Percentiles rank a stretch among this genome's conserved stretches.
phyloP scores from a whole-genome alignment of 2,888 invertebrate species.

The Himalopsyche japonica region DNA sequence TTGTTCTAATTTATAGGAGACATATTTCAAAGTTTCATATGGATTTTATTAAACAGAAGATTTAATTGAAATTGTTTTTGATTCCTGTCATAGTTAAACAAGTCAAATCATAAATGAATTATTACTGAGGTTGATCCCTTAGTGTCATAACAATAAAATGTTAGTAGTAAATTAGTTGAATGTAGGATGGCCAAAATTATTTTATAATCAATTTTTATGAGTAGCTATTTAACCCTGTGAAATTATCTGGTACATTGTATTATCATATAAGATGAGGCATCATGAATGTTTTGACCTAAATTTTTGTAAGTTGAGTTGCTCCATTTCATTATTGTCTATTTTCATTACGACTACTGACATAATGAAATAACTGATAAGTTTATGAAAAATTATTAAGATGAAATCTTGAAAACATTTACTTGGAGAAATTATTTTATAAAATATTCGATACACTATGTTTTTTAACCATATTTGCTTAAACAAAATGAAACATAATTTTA shows the following conservation, averaged over 20 bases:
- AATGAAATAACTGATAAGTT: too few species aligned
- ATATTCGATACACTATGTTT: too few species aligned
- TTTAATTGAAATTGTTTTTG: background rate
- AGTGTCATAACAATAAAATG: background rate
- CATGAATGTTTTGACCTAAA: background rate
- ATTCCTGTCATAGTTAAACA: background rate
- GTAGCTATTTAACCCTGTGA: background rate
- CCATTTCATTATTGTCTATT: background rate
- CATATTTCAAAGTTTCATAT: background rate
- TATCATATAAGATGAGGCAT: background rate
- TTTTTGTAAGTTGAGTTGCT: background rate
- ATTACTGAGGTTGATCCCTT: background rate
- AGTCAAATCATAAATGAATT: background rate
- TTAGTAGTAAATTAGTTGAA: background rate
- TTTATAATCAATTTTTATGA: background rate
- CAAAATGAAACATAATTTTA: too few species aligned
- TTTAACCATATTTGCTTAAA: too few species aligned
- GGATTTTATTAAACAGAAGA: background rate
- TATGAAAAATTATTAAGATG: too few species aligned
- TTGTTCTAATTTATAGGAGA: too few species aligned
- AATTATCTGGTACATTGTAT: background rate
- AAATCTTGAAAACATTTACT: too few species aligned
- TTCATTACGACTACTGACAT: slow-evolving; percentile 2
- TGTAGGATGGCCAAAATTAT: background rate
- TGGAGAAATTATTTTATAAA: too few species aligned